A percentile compares a stretch with the other conserved stretches of the same genome.
Evolutionary conservation across 2,797 vertebrate genomes (phyloP).

Genomic region (Denticeps clupeoides): DNA sequence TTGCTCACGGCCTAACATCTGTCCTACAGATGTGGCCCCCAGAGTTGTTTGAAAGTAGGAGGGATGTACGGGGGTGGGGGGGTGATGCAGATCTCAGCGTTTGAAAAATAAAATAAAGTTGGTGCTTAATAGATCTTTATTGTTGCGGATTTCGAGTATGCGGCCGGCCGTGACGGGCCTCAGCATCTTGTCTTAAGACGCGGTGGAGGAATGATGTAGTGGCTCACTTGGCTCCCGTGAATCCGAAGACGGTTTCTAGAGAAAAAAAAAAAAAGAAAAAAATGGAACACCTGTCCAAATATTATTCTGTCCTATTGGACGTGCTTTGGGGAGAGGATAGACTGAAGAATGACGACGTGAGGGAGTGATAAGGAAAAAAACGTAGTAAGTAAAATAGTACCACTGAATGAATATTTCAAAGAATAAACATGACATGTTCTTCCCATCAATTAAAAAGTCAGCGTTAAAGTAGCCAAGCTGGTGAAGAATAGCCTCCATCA

Average conservation of each 20-base stretch:
- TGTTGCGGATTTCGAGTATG: slow-evolving; percentile 57
- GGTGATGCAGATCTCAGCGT: too few species aligned
- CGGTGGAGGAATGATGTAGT: slow-evolving; percentile 37
- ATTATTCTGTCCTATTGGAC: slow-evolving; percentile 50
- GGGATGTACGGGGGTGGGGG: slow-evolving; percentile 27
- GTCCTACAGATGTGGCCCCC: slow-evolving; percentile 68
- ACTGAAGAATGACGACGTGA: slow-evolving; percentile 33
- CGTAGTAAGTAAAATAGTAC: not conserved
- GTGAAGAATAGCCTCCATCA: too few species aligned
- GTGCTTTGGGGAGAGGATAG: slow-evolving; percentile 29
- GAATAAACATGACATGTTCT: too few species aligned
- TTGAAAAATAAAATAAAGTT: slow-evolving; percentile 64
- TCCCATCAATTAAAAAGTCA: too few species aligned
- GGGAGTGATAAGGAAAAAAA: slow-evolving; percentile 14
- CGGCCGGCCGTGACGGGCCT: too few species aligned
- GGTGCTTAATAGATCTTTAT: slow-evolving; percentile 68
- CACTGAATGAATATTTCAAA: slow-evolving; percentile 9
- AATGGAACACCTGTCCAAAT: slow-evolving; percentile 66
- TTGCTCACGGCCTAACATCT: slow-evolving; percentile 56
- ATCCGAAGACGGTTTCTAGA: slow-evolving; percentile 42
- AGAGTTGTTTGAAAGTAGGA: slow-evolving; percentile 50
- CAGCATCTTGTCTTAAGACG: slow-evolving; percentile 31
- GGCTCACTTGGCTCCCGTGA: slow-evolving; percentile 25
- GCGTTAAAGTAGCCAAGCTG: too few species aligned
- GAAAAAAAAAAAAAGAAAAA: too few species aligned